These are phyloP conservation scores for Melinopterus prodromus DNA, from an alignment of 2,888 invertebrate genomes.

Conservation along the genomic window DNA sequence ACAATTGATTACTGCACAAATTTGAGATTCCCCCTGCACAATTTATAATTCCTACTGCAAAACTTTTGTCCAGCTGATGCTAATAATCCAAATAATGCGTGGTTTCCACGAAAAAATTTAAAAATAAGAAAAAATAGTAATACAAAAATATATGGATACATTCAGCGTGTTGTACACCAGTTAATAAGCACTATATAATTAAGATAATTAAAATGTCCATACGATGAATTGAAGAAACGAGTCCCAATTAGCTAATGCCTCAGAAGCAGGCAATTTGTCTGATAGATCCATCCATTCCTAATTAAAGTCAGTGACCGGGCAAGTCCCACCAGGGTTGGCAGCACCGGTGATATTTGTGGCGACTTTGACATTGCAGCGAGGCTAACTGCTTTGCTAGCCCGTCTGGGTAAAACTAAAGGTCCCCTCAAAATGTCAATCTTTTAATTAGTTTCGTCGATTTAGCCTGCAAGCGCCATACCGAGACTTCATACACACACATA, in stretches of 20 bases:
- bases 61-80: no score
- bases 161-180: not conserved
- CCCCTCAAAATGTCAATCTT: conserved; percentile 49
- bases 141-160: no score
- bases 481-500: no score
- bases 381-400: conserved; percentile 38
- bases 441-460: conserved; percentile 43
- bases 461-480: no score
- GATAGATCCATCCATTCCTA: conserved; percentile 24
- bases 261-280: conserved; percentile 27
- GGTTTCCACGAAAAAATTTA: no score
- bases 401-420: conserved; percentile 45
- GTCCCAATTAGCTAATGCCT: conserved; percentile 36
- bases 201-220: conserved; percentile 33
- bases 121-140: no score
- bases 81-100: no score
- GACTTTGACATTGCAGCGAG: conserved; percentile 42
- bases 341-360: conserved; percentile 46
- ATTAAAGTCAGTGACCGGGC: conserved; percentile 41
- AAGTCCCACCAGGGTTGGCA: conserved; percentile 24
- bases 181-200: conserved; percentile 7
- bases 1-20: no score
- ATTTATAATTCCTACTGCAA: no score
- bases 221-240: conserved; percentile 29
- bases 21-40: no score